Conservation (phyloP, 2,797 vertebrate genomes). For the Chrysocyon brachyurus region DNA sequence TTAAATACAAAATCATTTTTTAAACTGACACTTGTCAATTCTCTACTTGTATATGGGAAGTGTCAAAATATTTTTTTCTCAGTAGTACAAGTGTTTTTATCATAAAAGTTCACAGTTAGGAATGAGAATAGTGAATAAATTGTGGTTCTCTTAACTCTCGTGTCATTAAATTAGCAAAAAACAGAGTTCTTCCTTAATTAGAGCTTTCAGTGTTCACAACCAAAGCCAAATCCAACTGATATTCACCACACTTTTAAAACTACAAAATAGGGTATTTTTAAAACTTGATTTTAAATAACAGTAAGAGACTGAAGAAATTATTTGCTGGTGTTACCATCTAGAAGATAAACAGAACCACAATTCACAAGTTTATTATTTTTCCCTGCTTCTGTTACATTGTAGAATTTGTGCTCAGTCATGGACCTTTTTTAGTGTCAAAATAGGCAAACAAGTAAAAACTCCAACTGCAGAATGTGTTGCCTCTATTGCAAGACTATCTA, state of each 20-base stretch:
- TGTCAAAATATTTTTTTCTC: slow-evolving; percentile 72
- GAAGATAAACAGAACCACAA: slow-evolving; percentile 71
- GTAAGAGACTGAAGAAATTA: background rate
- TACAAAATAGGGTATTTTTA: background rate
- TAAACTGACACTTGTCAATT: slow-evolving; percentile 79
- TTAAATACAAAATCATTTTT: slow-evolving; percentile 84
- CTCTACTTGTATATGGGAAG: slow-evolving; percentile 79
- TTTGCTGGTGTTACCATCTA: background rate
- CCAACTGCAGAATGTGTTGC: slow-evolving; percentile 58
- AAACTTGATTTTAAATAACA: slow-evolving; percentile 50
- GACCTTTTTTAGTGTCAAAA: slow-evolving; percentile 68
- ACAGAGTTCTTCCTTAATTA: slow-evolving; percentile 49
- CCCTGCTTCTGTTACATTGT: slow-evolving; percentile 52
- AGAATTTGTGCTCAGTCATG: slow-evolving; percentile 62
- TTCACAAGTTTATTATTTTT: slow-evolving; percentile 63
- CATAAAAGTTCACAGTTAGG: slow-evolving; percentile 71
- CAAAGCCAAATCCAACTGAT: slow-evolving; percentile 64
- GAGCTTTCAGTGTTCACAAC: slow-evolving; percentile 61
- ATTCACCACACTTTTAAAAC: slow-evolving; percentile 69
- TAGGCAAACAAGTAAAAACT: slow-evolving; percentile 66
- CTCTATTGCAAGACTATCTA: slow-evolving; percentile 76
- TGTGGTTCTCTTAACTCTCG: slow-evolving; percentile 73
- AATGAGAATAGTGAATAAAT: slow-evolving; percentile 63
- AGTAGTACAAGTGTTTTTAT: slow-evolving; percentile 68
- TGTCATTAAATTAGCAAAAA: slow-evolving; percentile 72